Percentiles rank a stretch among this genome's conserved stretches.
Evolutionary conservation across 2,797 vertebrate species (phyloP).

Genomic region (Sardinella longiceps): DNA sequence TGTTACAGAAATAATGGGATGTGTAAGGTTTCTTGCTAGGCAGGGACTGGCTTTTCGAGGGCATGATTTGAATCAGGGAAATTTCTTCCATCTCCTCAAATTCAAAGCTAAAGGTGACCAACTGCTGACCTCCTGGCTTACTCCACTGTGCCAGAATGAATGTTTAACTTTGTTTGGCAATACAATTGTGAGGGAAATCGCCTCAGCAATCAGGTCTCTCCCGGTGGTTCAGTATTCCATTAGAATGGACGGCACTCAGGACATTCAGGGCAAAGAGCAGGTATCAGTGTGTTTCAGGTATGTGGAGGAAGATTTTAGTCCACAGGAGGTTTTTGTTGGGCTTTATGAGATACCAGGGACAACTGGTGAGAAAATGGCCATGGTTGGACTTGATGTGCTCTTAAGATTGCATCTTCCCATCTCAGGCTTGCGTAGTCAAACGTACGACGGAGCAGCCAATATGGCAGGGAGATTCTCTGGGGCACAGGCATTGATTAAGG

Average conservation of each 20-base stretch:
- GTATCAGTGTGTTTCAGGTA: not conserved
- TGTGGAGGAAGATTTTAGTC: conserved; percentile 28
- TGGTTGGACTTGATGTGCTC: conserved; percentile 29
- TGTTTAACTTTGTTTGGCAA: not conserved
- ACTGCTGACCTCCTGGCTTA: conserved; percentile 13
- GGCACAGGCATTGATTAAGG: conserved; percentile 30
- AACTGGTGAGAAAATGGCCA: conserved; percentile 41
- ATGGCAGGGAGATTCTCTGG: not conserved
- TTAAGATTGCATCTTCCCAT: conserved; percentile 7
- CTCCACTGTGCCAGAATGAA: conserved; percentile 13
- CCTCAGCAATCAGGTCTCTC: not conserved
- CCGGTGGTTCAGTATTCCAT: not conserved
- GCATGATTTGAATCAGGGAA: conserved; percentile 35
- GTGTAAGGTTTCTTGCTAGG: not conserved
- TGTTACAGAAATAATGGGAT: not conserved
- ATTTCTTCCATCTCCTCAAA: conserved; percentile 31
- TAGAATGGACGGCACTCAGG: not conserved
- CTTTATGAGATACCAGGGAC: conserved; percentile 32
- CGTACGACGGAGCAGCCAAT: conserved; percentile 34
- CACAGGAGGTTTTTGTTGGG: conserved; percentile 36
- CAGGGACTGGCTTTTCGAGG: conserved; percentile 26
- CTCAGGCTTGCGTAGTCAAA: conserved; percentile 27
- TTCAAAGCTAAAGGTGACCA: conserved; percentile 18
- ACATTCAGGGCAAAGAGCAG: not conserved
- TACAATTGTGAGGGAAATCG: not conserved